A percentile compares a stretch with the other conserved stretches of the same genome.
These are phyloP conservation scores for Bombyx mori DNA, from an alignment of 1,140 invertebrate genomes.

Conservation along the genomic window ASM3026992v2 NC_085111.1:10284501-10285000, in stretches of 20 bases:
- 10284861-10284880: no score
- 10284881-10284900: no score
- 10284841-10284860: no score
- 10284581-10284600: slow-evolving; percentile 32
- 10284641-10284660: slow-evolving; percentile 36
- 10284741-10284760: slow-evolving; percentile 54
- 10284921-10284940: no score
- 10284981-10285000: no score
- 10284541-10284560: neutral
- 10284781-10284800: slow-evolving; percentile 17
- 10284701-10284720: slow-evolving; percentile 45
- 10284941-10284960: no score
- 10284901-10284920: no score
- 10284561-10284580: slow-evolving; percentile 1
- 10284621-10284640: slow-evolving; percentile 24
- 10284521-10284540: no score
- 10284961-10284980: no score
- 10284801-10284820: neutral
- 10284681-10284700: slow-evolving; percentile 35
- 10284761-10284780: slow-evolving; percentile 18
- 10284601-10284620: slow-evolving; percentile 18
- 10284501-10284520: no score
- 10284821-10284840: no score
- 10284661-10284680: slow-evolving; percentile 57
- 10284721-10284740: slow-evolving; percentile 48